Evolutionary conservation across 2,797 vertebrate species (phyloP), one percentile per base, ranked within the genome.

Genomic region (Cossypha dichroa): DNA sequence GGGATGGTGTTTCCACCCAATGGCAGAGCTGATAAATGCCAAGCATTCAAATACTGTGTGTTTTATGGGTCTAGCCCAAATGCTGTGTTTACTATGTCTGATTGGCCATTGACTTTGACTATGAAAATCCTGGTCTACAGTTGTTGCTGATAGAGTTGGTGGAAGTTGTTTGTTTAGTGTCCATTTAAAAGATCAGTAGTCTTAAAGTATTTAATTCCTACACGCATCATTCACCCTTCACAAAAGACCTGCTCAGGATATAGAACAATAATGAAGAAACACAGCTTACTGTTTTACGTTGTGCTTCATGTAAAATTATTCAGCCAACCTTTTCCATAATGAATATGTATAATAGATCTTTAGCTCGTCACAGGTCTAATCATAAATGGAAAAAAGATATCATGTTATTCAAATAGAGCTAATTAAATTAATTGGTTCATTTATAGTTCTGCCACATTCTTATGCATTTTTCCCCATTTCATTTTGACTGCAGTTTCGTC

Each of bases 291-390:
- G 22, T 13, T 82, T 91, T 74, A 83, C 2, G 1, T 54, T 67
- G 28, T 64, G 25, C 63, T 89, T 89, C 34, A 16, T 79, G 70
- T 91, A 66, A 73, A 95, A 91, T 93, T 78, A 95, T 89, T 95
- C 87, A 88, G 51, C 36, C 89, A 68, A 69, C 40, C 18, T 86
- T 92, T 92, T 69, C 40, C 66, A 33, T 69, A 86, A 88, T 86
- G 59, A 88, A 82, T 92, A 87, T 73, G 41, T 86, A 54, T 82
- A 67, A 76, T 59, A 78, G 74, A 56, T 69, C 31, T 93, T 60
- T 43, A 83, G 46, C n/a, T 87, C 51, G 6, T 87, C 78, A 80
- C 22, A 51, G 14, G 19, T 83, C 31, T 94, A 84, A 64, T 82
- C 22, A 80, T 74, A 64, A 94, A 87, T 86, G 68, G 29, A 89